Conservation (phyloP, 2,113 vertebrate species). For the Laticauda colubrina region DNA sequence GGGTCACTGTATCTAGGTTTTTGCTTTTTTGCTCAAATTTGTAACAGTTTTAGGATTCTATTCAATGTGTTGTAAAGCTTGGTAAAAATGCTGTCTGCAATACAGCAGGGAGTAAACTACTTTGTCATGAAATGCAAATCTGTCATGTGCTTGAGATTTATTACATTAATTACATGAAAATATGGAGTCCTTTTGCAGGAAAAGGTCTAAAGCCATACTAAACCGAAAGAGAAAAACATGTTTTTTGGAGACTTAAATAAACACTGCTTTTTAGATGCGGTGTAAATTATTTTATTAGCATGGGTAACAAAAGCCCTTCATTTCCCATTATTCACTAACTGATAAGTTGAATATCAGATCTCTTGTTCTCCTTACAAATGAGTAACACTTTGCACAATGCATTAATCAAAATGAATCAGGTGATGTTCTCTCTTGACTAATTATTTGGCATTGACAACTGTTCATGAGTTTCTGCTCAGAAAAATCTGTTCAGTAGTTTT, state of each 20-base stretch:
- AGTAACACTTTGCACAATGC: conserved; percentile 28
- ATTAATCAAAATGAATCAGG: conserved; percentile 1
- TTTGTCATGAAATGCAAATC: conserved; percentile 13
- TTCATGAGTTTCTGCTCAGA: not conserved
- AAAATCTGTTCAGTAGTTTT: not conserved
- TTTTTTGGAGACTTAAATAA: not conserved
- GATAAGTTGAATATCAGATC: conserved; percentile 15
- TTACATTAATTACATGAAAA: conserved; percentile 10
- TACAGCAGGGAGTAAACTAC: not conserved
- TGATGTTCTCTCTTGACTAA: conserved; percentile 14
- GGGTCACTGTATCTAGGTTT: not conserved
- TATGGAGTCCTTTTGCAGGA: conserved; percentile 8
- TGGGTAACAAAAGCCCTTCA: not conserved
- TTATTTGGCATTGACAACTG: not conserved
- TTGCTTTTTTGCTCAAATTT: not conserved
- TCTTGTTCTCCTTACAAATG: conserved; percentile 33
- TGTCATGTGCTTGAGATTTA: conserved; percentile 18
- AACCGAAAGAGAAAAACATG: conserved; percentile 11
- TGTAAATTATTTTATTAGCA: not conserved
- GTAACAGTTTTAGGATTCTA: not conserved
- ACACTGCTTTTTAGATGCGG: not conserved
- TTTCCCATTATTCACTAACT: conserved; percentile 12
- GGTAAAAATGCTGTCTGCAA: conserved; percentile 8
- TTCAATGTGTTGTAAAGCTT: conserved; percentile 23
- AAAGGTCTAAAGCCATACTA: not conserved